A percentile compares a stretch with the other conserved stretches of the same genome.
Conservation (phyloP, 2,797 vertebrate species). For the Cyclopterus lumpus region DNA sequence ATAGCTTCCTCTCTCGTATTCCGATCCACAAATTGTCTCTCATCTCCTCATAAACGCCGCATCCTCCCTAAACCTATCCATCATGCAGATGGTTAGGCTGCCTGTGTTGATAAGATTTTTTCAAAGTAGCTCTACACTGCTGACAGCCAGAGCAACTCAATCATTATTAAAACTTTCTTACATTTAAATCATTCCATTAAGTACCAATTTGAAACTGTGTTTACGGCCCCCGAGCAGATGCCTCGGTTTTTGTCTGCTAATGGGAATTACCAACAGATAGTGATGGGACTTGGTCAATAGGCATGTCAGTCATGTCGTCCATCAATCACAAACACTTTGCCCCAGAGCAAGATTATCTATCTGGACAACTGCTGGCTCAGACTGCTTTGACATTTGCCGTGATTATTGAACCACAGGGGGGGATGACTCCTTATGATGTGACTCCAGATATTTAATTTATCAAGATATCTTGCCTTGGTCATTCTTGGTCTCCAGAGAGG, state of each 20-base stretch:
- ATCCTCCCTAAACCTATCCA: conserved; percentile 33
- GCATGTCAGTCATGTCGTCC: neutral
- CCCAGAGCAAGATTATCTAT: neutral
- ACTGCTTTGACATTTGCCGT: neutral
- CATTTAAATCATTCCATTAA: conserved; percentile 29
- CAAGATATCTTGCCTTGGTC: neutral
- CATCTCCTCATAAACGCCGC: conserved; percentile 45
- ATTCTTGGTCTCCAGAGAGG: neutral
- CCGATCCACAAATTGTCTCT: conserved; percentile 38
- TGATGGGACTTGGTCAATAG: neutral
- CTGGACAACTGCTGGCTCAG: neutral
- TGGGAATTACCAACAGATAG: too few species aligned
- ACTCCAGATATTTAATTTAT: too few species aligned
- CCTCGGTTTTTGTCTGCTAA: neutral
- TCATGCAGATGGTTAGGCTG: conserved; percentile 49
- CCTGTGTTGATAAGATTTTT: conserved; percentile 55
- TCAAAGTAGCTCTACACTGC: conserved; percentile 35
- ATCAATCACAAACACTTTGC: neutral
- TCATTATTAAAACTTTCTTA: conserved; percentile 35
- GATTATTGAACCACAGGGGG: neutral
- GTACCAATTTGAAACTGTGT: neutral
- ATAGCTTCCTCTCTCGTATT: conserved; percentile 4
- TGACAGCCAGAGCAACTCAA: conserved; percentile 39
- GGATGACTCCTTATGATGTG: neutral
- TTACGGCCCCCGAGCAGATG: neutral